Evolutionary conservation across 2,797 vertebrate species (phyloP), one percentile per base, ranked within the genome.

Genomic region (Centroberyx gerrardi): DNA sequence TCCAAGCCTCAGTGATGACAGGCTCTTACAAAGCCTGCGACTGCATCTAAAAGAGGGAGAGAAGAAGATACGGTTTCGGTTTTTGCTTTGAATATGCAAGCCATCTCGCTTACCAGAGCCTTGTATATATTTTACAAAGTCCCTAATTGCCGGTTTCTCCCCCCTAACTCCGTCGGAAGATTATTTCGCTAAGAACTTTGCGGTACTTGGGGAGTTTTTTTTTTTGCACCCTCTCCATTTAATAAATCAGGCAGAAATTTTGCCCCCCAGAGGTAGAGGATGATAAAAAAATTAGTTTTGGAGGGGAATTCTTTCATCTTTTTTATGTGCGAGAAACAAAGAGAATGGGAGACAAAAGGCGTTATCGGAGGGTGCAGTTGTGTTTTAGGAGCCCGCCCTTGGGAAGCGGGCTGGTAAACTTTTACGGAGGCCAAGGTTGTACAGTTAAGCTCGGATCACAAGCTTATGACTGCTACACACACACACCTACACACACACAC

Each of bases 21-120:
- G 85, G 79, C 84, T 84, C 72, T 93, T 94, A 92, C 91, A 93
- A 95, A 95, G n/a, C n/a, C n/a, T n/a, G n/a, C n/a, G 91, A 63
- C 74, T 62, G 77, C 84, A 85, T 90, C 79, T 72, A 77, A 87
- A 71, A 74, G 64, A 74, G 17, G 6, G 28, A 74, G 83, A 52
- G 31, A 33, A 33, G 6, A 33, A 33, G 31, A 33, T 6, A 33
- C 31, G n/a, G 31, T 33, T 33, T 51, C 28, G 4, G 56, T 61
- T 52, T 27, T 65, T 82, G 76, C 76, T 71, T 49, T 78, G 72
- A 87, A 87, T 89, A 88, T 83, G 76, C 78, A 86, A 87, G 74
- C 69, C 75, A 59, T 81, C 80, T 86, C 83, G 80, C 76, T 88
- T 86, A 78, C 81, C 74, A 82, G 6, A 33, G 31, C 4, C 31